These are phyloP conservation scores for Philereme vetulata DNA, from an alignment of 2,888 invertebrate species.

Conservation along the genomic window DNA sequence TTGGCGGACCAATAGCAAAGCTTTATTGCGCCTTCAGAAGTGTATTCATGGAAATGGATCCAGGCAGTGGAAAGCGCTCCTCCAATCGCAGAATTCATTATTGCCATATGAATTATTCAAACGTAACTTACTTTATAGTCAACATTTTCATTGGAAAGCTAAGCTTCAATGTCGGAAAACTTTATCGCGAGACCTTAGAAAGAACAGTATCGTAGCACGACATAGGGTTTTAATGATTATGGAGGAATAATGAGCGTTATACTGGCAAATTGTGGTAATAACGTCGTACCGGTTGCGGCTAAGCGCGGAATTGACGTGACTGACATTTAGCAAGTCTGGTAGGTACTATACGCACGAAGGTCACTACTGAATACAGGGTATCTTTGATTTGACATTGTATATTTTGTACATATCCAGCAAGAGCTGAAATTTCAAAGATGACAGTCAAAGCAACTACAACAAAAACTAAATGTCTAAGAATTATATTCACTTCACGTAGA, in stretches of 20 bases:
- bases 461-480: background rate
- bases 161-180: slow-evolving; percentile 30
- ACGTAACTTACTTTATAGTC: slow-evolving; percentile 36
- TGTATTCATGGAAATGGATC: slow-evolving; percentile 57
- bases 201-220: slow-evolving; percentile 27
- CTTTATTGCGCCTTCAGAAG: slow-evolving; percentile 46
- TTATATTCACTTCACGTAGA: slow-evolving; percentile 20
- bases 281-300: slow-evolving; percentile 66
- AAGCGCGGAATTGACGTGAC: slow-evolving; percentile 67
- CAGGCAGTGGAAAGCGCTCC: slow-evolving; percentile 47
- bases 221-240: slow-evolving; percentile 46
- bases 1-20: slow-evolving; percentile 51
- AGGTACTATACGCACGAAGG: slow-evolving; percentile 53
- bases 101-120: slow-evolving; percentile 62
- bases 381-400: slow-evolving; percentile 21
- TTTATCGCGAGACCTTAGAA: slow-evolving; percentile 26
- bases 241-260: slow-evolving; percentile 52
- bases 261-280: slow-evolving; percentile 51
- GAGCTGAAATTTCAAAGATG: background rate
- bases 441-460: background rate
- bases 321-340: slow-evolving; percentile 57
- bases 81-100: slow-evolving; percentile 57
- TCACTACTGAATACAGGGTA: slow-evolving; percentile 42
- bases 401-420: slow-evolving; percentile 10
- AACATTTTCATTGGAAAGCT: slow-evolving; percentile 32